These are phyloP conservation scores for Choloepus hoffmanni DNA, from an alignment of 2,113 vertebrate genomes.

Conservation along the genomic window DNA sequence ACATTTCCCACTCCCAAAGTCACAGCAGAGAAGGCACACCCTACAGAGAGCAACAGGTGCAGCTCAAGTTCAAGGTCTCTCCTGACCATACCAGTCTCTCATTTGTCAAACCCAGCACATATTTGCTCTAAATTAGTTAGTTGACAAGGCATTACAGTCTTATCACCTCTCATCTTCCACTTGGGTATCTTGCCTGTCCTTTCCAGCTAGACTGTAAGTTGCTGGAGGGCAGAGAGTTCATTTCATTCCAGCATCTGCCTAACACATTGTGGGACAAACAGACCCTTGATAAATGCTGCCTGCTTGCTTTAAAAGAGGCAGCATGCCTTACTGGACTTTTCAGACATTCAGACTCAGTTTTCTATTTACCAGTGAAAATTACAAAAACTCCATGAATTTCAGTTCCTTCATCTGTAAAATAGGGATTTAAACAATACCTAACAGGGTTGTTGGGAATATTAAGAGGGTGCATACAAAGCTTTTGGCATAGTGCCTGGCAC, in stretches of 20 bases:
- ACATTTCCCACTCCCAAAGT: background rate
- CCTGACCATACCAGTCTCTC: background rate
- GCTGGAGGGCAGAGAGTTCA: background rate
- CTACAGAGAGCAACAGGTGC: background rate
- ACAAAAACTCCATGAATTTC: background rate
- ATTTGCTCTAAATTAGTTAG: background rate
- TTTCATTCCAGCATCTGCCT: background rate
- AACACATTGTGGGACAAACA: background rate
- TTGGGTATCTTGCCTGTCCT: background rate
- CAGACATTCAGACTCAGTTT: background rate
- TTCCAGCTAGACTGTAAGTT: constrained; percentile 5
- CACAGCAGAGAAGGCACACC: background rate
- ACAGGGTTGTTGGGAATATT: background rate
- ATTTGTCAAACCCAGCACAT: background rate
- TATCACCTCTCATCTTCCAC: background rate
- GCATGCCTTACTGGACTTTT: background rate
- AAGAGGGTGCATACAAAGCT: constrained; percentile 11
- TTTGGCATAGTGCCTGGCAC: constrained; percentile 65
- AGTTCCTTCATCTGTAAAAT: background rate
- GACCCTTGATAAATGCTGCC: background rate
- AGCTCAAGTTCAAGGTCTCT: background rate
- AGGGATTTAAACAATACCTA: constrained; percentile 16
- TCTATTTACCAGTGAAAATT: background rate
- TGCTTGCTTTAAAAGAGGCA: background rate
- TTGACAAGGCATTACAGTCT: background rate